Percentiles rank a stretch among this genome's conserved stretches.
These are phyloP conservation scores for Maniola jurtina DNA, from an alignment of 1,140 invertebrate genomes.

Conservation along the genomic window DNA sequence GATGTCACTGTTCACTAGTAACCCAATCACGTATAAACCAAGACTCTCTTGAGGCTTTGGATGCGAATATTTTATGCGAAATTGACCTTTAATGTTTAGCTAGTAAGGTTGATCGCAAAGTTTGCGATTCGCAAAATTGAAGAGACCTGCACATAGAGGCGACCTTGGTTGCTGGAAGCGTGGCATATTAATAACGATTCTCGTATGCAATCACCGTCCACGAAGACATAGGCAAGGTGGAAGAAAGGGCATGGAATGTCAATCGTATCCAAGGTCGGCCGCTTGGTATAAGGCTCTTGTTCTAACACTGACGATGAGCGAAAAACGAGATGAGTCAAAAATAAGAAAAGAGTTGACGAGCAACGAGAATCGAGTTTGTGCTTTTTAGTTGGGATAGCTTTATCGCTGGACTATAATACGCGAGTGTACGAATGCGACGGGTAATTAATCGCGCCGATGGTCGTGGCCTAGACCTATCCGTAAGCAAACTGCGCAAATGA, in stretches of 20 bases:
- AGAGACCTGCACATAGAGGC: constrained; percentile 52
- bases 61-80: not conserved
- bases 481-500: too few species aligned
- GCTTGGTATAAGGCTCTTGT: constrained; percentile 34
- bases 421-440: too few species aligned
- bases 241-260: constrained; percentile 77
- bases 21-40: constrained; percentile 57
- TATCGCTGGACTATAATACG: too few species aligned
- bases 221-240: constrained; percentile 73
- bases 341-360: too few species aligned
- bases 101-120: constrained; percentile 33
- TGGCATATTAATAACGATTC: constrained; percentile 73
- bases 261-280: constrained; percentile 60
- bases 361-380: too few species aligned
- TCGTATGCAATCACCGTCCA: constrained; percentile 70
- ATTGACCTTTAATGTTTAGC: constrained; percentile 21
- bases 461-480: too few species aligned
- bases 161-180: constrained; percentile 62
- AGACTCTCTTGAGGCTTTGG: constrained; percentile 24
- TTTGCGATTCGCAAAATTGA: constrained; percentile 31
- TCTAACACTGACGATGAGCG: not conserved
- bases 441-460: too few species aligned
- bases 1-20: constrained; percentile 54
- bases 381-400: too few species aligned
- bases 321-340: too few species aligned